Percentiles rank a stretch among this genome's conserved stretches.
Evolutionary conservation across 23 tunicate genomes (phyloP).

Genomic region (Pegea sp.): DNA sequence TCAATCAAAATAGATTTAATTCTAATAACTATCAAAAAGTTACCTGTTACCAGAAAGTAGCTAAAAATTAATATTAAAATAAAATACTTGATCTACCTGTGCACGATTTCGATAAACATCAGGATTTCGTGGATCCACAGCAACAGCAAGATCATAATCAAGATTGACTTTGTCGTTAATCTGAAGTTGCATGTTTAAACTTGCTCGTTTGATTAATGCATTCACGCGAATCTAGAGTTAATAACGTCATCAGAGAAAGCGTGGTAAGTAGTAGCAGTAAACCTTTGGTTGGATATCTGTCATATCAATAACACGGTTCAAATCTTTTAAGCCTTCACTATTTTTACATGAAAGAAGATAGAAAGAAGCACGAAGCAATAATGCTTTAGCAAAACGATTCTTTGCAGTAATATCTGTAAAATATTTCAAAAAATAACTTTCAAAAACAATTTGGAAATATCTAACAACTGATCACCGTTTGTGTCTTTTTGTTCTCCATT

Average conservation of each 20-base stretch:
- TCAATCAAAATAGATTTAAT: too few species aligned
- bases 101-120: constrained; percentile 81
- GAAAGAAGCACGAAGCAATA: constrained; percentile 44
- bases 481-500: constrained; percentile 1
- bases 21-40: too few species aligned
- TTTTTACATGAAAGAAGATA: constrained; percentile 24
- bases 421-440: background rate
- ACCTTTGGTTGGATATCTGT: constrained; percentile 34
- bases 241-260: background rate
- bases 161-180: constrained; percentile 18
- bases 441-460: background rate
- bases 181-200: constrained; percentile 73
- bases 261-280: too few species aligned
- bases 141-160: constrained; percentile 33
- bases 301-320: constrained; percentile 27
- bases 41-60: too few species aligned
- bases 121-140: constrained; percentile 45
- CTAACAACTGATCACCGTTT: too few species aligned
- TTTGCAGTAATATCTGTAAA: too few species aligned
- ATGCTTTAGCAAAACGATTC: constrained; percentile 14
- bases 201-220: constrained; percentile 68
- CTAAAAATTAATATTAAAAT: too few species aligned
- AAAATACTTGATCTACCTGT: too few species aligned
- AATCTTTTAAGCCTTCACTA: constrained; percentile 15
- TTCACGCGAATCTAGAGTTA: constrained; percentile 46